A percentile compares a stretch with the other conserved stretches of the same genome.
Evolutionary conservation across 2,888 invertebrate genomes (phyloP).

Genomic region (Trachelus iudaicus): DNA sequence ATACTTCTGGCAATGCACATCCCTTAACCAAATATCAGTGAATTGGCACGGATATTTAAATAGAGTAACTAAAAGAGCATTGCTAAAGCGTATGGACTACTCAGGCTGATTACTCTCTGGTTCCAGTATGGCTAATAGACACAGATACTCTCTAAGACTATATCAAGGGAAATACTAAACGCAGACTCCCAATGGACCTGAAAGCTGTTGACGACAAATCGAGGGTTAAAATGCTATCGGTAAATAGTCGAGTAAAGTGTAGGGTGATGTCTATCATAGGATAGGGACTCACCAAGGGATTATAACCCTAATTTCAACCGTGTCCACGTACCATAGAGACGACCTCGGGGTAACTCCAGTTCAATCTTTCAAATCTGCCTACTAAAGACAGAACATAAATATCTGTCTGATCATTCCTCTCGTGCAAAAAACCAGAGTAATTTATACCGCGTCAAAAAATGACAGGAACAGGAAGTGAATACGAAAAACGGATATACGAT

Average conservation of each 20-base stretch:
- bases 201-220: constrained; percentile 66
- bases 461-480: background rate
- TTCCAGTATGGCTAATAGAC: background rate
- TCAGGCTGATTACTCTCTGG: background rate
- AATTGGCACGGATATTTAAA: background rate
- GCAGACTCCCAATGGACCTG: constrained; percentile 57
- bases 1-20: background rate
- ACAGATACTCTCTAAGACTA: background rate
- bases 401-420: background rate
- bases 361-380: background rate
- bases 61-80: background rate
- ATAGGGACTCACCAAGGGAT: constrained; percentile 48
- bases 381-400: background rate
- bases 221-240: constrained; percentile 66
- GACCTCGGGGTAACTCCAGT: background rate
- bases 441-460: background rate
- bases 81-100: background rate
- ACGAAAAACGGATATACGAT: background rate
- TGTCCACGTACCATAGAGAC: background rate
- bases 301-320: constrained; percentile 64
- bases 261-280: constrained; percentile 51
- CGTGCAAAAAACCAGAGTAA: background rate
- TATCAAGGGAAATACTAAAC: background rate
- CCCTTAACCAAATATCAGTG: background rate
- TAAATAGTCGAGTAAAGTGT: constrained; percentile 53